Conservation (phyloP, 2,888 invertebrate genomes). For the Harpalus rufipes region DNA sequence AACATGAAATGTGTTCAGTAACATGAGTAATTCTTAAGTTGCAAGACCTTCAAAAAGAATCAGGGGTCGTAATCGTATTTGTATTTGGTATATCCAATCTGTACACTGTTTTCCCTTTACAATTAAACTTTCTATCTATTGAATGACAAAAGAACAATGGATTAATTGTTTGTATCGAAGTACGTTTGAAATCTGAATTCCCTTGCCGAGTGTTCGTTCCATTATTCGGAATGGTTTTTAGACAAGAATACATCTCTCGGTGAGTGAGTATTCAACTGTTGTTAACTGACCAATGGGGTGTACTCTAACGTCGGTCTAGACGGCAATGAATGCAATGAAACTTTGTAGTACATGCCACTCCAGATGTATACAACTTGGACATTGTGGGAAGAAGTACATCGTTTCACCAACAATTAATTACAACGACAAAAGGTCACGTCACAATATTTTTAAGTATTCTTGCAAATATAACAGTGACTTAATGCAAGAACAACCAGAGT, state of each 20-base stretch:
- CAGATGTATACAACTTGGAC: neutral
- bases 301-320: neutral
- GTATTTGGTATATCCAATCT: neutral
- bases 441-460: too few relatives aligned
- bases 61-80: neutral
- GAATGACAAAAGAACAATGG: neutral
- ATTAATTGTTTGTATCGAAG: neutral
- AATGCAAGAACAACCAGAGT: too few relatives aligned
- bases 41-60: too few relatives aligned
- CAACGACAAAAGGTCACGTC: neutral
- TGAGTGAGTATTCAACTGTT: slow-evolving; percentile 5
- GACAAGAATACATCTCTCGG: neutral
- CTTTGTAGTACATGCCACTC: slow-evolving; percentile 1
- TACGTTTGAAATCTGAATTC: neutral
- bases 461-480: too few relatives aligned
- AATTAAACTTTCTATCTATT: neutral
- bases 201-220: neutral
- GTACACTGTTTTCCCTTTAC: neutral
- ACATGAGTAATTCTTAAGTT: too few relatives aligned
- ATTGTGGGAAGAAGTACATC: neutral
- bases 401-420: neutral
- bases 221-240: neutral
- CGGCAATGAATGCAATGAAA: neutral
- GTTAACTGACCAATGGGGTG: slow-evolving; percentile 4
- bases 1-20: too few relatives aligned